Evolutionary conservation across 2,797 vertebrate genomes (phyloP).

Genomic region (Etheostoma nigrum): DNA sequence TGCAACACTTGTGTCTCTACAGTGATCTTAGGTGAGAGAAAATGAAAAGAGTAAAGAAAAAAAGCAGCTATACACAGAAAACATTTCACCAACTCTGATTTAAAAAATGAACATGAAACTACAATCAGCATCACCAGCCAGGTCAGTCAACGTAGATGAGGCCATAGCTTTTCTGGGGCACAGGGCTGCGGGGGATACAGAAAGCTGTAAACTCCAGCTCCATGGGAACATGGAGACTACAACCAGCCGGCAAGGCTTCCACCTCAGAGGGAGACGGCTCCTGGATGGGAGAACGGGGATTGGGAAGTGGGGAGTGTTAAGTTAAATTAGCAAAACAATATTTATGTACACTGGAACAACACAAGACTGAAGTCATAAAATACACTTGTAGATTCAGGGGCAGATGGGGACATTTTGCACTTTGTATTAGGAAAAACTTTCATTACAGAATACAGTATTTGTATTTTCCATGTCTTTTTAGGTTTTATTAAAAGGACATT

Average conservation of each 20-base stretch:
- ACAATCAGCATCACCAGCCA: background rate
- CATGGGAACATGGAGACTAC: slow-evolving; percentile 81
- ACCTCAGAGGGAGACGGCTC: slow-evolving; percentile 45
- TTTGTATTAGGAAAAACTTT: background rate
- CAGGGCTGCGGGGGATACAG: slow-evolving; percentile 67
- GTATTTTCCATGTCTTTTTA: background rate
- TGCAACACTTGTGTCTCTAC: slow-evolving; percentile 1
- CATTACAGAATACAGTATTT: background rate
- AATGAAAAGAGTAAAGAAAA: background rate
- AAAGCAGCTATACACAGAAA: background rate
- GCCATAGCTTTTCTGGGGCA: slow-evolving; percentile 58
- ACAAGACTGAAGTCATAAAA: background rate
- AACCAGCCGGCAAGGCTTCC: slow-evolving; percentile 64
- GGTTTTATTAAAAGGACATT: background rate
- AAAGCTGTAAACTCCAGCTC: slow-evolving; percentile 78
- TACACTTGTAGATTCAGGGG: background rate
- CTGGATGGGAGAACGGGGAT: slow-evolving; percentile 51
- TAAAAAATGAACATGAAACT: slow-evolving; percentile 6
- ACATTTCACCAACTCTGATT: background rate
- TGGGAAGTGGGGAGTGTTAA: slow-evolving; percentile 21
- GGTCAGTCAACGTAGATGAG: slow-evolving; percentile 67
- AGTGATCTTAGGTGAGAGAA: background rate
- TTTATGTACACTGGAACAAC: background rate
- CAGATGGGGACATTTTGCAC: background rate
- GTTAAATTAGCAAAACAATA: background rate